Evolutionary conservation across 64 coral and sea anemone genomes (phyloP).

Genomic region (Dendrophyllia cribrosa): DNA sequence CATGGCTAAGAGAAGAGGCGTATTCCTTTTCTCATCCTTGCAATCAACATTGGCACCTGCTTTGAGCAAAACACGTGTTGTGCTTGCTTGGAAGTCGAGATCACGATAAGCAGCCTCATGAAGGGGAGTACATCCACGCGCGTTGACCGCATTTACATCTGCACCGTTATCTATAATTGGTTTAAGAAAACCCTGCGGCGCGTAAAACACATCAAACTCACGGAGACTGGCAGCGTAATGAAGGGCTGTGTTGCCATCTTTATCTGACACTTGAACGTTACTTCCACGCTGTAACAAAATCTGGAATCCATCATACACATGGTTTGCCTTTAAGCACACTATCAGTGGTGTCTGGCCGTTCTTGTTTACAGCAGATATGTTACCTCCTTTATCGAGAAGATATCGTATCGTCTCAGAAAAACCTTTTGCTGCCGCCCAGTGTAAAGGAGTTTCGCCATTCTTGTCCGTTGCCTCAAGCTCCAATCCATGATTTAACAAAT

Average conservation of each 20-base stretch:
- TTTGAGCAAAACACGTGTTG: neutral
- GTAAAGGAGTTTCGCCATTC: constrained; percentile 37
- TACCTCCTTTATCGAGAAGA: constrained; percentile 61
- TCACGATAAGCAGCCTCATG: no score
- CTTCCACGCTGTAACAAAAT: constrained; percentile 28
- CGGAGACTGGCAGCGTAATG: neutral
- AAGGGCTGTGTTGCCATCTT: constrained; percentile 38
- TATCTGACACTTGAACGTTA: constrained; percentile 8
- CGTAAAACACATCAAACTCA: neutral
- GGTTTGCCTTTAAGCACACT: neutral
- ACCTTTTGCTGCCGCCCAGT: constrained; percentile 13
- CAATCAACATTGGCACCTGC: constrained; percentile 35
- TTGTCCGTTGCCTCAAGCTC: constrained; percentile 6
- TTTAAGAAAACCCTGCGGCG: neutral
- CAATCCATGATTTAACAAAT: neutral
- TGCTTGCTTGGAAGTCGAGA: no score
- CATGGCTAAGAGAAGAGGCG: constrained; percentile 35
- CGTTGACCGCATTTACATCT: no score
- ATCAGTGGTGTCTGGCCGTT: constrained; percentile 51
- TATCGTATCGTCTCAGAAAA: neutral
- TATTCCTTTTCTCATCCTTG: constrained; percentile 10
- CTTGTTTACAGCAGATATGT: constrained; percentile 38
- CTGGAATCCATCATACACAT: no score
- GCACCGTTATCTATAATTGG: no score
- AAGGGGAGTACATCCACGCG: no score